Percentiles rank a stretch among this genome's conserved stretches.
phyloP scores from a whole-genome alignment of 2,797 vertebrate species.

The Molossus alvarezi region DNA sequence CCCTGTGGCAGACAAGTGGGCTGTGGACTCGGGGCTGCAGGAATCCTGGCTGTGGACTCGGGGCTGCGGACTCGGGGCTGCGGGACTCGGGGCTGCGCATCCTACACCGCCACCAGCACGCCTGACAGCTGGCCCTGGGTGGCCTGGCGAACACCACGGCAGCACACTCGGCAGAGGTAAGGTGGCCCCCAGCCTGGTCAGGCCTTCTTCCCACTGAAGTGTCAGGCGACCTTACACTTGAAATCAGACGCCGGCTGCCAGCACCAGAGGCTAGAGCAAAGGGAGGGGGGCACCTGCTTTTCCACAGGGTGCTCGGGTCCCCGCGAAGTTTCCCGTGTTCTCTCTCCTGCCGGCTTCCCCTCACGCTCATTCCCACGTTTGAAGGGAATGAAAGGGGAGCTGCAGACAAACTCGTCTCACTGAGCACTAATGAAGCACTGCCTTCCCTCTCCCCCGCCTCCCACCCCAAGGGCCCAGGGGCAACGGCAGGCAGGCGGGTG shows the following conservation, averaged over 20 bases:
- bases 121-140: not conserved
- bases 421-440: not conserved
- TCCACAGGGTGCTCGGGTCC: not conserved
- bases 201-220: not conserved
- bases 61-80: too few relatives aligned
- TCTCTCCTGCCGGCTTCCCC: not conserved
- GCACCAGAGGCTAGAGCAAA: not conserved
- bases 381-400: not conserved
- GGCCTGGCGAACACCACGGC: not conserved
- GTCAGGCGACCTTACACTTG: not conserved
- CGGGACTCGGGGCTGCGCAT: too few relatives aligned
- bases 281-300: not conserved
- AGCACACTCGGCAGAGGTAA: too few relatives aligned
- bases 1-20: accelerated
- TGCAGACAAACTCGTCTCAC: not conserved
- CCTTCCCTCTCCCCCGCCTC: accelerated
- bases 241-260: not conserved
- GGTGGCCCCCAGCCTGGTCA: not conserved
- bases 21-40: too few relatives aligned
- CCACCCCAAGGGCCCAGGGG: too few relatives aligned
- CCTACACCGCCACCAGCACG: accelerated
- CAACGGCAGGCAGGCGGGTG: too few relatives aligned
- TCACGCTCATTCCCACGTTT: accelerated
- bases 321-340: too few relatives aligned
- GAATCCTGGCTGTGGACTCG: too few relatives aligned